A percentile compares a stretch with the other conserved stretches of the same genome.
Conservation (phyloP, 2,113 vertebrate genomes). For the Lates calcarifer region DNA sequence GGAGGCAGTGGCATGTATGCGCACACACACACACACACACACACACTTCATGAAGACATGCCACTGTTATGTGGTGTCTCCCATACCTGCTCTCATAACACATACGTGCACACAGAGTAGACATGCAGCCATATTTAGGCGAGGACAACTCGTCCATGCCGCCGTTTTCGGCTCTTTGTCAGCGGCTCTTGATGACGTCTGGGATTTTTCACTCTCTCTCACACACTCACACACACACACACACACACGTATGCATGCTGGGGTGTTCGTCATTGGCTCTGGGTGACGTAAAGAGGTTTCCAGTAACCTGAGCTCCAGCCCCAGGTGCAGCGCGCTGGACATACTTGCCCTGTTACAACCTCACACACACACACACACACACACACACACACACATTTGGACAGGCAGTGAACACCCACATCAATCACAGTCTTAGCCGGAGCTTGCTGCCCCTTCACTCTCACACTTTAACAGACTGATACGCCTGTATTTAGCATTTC, state of each 20-base stretch:
- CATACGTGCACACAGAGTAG: slow-evolving; percentile 1
- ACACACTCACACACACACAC: slow-evolving; percentile 6
- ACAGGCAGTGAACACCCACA: slow-evolving; percentile 15
- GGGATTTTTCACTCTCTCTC: slow-evolving; percentile 10
- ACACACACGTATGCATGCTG: background rate
- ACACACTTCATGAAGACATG: slow-evolving; percentile 14
- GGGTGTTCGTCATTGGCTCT: slow-evolving; percentile 46
- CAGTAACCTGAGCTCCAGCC: slow-evolving; percentile 62
- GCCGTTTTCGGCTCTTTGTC: slow-evolving; percentile 22
- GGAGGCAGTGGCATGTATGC: background rate
- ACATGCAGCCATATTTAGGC: slow-evolving; percentile 45
- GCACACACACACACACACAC: background rate
- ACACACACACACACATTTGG: slow-evolving; percentile 20
- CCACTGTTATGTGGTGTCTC: background rate
- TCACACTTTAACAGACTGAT: slow-evolving; percentile 17
- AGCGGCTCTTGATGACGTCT: slow-evolving; percentile 41
- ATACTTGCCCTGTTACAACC: slow-evolving; percentile 58
- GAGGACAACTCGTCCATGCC: background rate
- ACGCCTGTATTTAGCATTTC: slow-evolving; percentile 34
- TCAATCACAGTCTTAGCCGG: slow-evolving; percentile 17
- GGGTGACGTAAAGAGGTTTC: slow-evolving; percentile 68
- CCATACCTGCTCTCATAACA: background rate
- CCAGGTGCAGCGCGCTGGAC: slow-evolving; percentile 67
- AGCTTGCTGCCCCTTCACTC: slow-evolving; percentile 2
- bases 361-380: slow-evolving; percentile 50